Base-by-base conservation (phyloP, 2,888 invertebrate species). In the Cheilosia scutellata region DNA sequence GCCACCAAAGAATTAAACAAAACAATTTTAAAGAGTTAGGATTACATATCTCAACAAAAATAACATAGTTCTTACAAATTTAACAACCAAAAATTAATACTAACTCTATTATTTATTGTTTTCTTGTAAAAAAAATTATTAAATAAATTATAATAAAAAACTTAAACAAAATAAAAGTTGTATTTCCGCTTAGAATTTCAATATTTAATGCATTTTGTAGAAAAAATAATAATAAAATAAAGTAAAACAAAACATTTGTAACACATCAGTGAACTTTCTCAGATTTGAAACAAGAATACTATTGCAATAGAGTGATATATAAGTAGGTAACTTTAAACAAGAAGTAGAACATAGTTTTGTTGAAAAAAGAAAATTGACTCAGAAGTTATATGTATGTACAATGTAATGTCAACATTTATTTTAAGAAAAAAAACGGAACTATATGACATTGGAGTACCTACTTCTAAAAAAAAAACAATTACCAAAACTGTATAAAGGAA, bases 121-220 rank as follows among this genome's bases (percentile, higher is more conserved):
- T 83, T 55, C 62, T 68, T 78, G 62, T 78, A 57, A 13, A 57
- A 44, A 66, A 51, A 63, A 42, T 51, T 2, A 62, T 25, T n/a
- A 42, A 62, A 77, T 47, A 55, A 53, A 66, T 9, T 60, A 53
- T 57, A 44, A 62, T 42, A 51, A 44, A 40, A 66, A 68, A 47
- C 53, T 20, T 20, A n/a, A n/a, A n/a, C n/a, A n/a, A 27, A 53
- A 71, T 63, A 71, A 57, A 70, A 82, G 66, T 70, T 82, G 79
- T 71, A 62, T 80, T 75, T 79, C 79, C 74, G 79, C 75, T 79
- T 79, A 79, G 58, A 84, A 75, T 79, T 79, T 84, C 79, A 70
- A 79, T 84, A 58, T 78, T 68, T 78, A 63, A 4, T 78, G 58
- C 77, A 84, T 79, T 78, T 79, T 75, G 53, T 84, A 75, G 74